Evolutionary conservation across 2,113 vertebrate genomes (phyloP), one percentile per base, ranked within the genome.

Genomic region (Mesitornis unicolor): DNA sequence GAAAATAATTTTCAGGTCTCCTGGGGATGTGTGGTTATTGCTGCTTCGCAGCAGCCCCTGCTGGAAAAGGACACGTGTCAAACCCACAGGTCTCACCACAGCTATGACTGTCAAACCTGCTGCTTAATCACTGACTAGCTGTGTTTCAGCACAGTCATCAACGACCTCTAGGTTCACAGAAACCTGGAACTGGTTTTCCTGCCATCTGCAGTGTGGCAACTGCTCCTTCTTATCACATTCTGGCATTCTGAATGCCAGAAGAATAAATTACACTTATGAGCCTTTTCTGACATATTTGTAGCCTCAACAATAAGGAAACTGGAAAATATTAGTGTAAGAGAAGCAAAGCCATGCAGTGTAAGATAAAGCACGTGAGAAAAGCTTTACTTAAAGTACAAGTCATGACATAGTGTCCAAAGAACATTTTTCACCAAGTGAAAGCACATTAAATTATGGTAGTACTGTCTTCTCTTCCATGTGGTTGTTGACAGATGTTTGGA

Each of bases 401-500:
- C 95, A 95, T 94, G 95, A 97, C 94, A 91, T 47, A 88, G 76
- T 80, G 90, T 97, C 96, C 97, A 91, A 95, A 89, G 91, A 91
- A 88, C 67, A 92, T 96, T 96, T 97, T 97, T 97, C 94, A 91
- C 67, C 0, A 2, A 83, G 83, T 93, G 87, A 96, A 97, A 90
- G 42, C 70, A 31, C 4, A 22, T 77, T 96, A 96, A 97, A 97
- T 97, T 97, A 97, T 92, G 93, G 86, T 85, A 40, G 57, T 42
- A 56, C 78, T 83, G 93, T 93, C 94, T 96, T 93, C 40, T 96
- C 78, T 96, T 96, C 79, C 89, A 57, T 96, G 87, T 85, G 64
- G 69, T 90, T 96, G 76, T 70, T 97, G 97, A 97, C 96, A 97
- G 95, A 98, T 97, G 93, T 92, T 96, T 89, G 79, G 74, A 88